Conservation (phyloP, 2,888 invertebrate species). For the Papilio demoleus region DNA sequence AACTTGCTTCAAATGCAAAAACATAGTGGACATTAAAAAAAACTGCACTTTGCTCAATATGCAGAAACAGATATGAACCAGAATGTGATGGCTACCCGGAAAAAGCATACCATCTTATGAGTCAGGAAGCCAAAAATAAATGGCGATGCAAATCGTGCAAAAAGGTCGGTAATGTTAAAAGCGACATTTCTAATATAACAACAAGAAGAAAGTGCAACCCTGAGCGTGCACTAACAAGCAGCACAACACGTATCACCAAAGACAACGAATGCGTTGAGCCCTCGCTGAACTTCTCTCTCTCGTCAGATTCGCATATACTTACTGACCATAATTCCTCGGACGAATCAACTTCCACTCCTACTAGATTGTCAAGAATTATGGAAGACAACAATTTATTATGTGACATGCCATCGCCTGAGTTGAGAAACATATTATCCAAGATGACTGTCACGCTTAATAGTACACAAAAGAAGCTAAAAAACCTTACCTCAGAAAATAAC, state of each 20-base stretch:
- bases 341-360: background rate
- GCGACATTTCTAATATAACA: background rate
- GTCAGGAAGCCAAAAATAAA: conserved; percentile 17
- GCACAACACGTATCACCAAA: background rate
- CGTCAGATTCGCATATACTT: background rate
- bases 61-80: conserved; percentile 10
- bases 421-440: conserved; percentile 1
- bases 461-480: conserved; percentile 12
- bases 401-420: background rate
- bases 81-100: conserved; percentile 12
- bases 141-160: conserved; percentile 18
- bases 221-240: background rate
- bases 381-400: background rate
- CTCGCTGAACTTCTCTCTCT: background rate
- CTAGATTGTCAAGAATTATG: background rate
- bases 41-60: conserved; percentile 10
- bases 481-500: background rate
- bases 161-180: background rate
- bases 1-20: conserved; percentile 12
- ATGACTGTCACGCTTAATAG: background rate
- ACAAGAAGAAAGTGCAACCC: conserved; percentile 5
- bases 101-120: conserved; percentile 16
- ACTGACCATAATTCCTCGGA: conserved; percentile 6
- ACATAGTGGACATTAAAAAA: conserved; percentile 18
- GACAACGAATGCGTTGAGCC: background rate